phyloP scores from a whole-genome alignment of 2,113 vertebrate species.

The Sigmodon hispidus region DNA sequence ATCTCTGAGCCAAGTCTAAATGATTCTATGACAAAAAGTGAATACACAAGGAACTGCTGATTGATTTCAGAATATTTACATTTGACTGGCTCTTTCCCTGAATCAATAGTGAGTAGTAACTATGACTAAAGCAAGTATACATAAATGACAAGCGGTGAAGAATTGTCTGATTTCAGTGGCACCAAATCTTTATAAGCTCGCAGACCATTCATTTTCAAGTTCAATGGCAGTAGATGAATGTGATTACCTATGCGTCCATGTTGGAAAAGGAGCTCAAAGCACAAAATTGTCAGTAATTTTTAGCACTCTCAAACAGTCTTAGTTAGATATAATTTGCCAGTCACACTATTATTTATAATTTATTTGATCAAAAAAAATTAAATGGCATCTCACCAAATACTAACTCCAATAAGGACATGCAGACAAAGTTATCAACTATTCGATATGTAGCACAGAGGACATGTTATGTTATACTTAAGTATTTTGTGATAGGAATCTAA shows the following conservation, averaged over 20 bases:
- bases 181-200: neutral
- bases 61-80: neutral
- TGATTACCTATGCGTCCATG: neutral
- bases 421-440: neutral
- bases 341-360: neutral
- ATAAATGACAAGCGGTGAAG: neutral
- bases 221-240: neutral
- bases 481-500: neutral
- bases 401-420: neutral
- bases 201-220: neutral
- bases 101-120: constrained; percentile 17
- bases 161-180: neutral
- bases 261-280: neutral
- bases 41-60: neutral
- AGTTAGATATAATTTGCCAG: neutral
- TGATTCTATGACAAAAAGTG: neutral
- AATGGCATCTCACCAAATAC: neutral
- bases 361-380: neutral
- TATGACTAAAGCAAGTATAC: neutral
- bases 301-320: neutral
- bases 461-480: neutral
- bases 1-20: constrained; percentile 9
- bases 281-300: neutral
- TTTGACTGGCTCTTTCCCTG: neutral
- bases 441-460: neutral